Percentiles rank a stretch among this genome's conserved stretches.
These are phyloP conservation scores for Nasonia oneida DNA, from an alignment of 2,888 invertebrate species.

Conservation along the genomic window DNA sequence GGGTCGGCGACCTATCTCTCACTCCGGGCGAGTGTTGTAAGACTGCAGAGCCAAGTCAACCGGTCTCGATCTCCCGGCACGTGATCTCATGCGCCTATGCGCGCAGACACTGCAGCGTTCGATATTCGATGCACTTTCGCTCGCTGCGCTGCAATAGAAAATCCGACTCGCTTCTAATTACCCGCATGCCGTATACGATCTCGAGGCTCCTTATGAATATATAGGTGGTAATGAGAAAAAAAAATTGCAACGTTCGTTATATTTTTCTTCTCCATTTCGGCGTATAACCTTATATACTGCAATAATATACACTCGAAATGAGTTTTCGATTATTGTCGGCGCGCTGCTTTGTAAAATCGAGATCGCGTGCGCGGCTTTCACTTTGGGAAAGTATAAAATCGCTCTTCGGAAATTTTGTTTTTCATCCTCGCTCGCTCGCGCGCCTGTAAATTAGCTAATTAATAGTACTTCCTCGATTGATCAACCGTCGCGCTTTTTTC, in stretches of 20 bases:
- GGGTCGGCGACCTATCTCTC: constrained; percentile 57
- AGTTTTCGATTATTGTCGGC: not conserved
- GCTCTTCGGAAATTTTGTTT: not conserved
- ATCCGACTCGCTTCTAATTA: constrained; percentile 16
- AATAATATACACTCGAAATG: not conserved
- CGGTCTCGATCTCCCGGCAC: constrained; percentile 38
- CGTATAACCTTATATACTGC: not conserved
- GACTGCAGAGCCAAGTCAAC: constrained; percentile 29
- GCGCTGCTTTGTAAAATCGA: too few species aligned
- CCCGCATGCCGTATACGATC: not conserved
- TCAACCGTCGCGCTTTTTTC: not conserved
- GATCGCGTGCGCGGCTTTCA: constrained; percentile 9
- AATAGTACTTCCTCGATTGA: not conserved
- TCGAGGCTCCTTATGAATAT: too few species aligned
- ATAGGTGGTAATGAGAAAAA: not conserved
- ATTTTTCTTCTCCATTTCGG: not conserved
- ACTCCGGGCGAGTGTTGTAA: constrained; percentile 42
- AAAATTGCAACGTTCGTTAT: not conserved
- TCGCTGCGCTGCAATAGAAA: constrained; percentile 52
- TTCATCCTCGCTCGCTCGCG: not conserved
- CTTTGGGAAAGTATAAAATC: constrained; percentile 33
- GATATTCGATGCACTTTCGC: constrained; percentile 50
- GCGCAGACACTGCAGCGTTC: not conserved
- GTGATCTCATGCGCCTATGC: not conserved
- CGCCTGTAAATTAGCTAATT: not conserved